Conservation (phyloP, 2,888 invertebrate species). For the Metacarcinus magister region DNA sequence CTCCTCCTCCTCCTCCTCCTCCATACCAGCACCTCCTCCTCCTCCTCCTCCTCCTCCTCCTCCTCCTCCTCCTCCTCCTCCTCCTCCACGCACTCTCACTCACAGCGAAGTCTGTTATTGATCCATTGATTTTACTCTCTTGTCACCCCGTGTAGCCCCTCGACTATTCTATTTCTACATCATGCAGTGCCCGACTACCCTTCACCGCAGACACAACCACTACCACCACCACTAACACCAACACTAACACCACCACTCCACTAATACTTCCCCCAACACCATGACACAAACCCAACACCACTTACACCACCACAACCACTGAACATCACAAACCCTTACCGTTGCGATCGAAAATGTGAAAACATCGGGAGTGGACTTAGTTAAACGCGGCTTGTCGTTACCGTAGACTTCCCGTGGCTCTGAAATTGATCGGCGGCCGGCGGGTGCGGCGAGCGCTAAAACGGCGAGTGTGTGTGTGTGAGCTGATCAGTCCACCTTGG, state of each 20-base stretch:
- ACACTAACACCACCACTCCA: conserved; percentile 40
- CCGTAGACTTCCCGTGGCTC: conserved; percentile 69
- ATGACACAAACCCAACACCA: background rate
- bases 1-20: conserved; percentile 23
- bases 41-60: conserved; percentile 65
- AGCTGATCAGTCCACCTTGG: conserved; percentile 66
- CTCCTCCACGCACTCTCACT: conserved; percentile 78
- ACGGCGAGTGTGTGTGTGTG: conserved; percentile 65
- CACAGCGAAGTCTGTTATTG: conserved; percentile 77
- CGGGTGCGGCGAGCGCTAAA: conserved; percentile 60
- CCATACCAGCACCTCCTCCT: background rate
- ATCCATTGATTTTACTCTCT: conserved; percentile 78
- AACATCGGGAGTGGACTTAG: conserved; percentile 64
- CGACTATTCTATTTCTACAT: conserved; percentile 74
- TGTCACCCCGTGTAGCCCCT: conserved; percentile 66
- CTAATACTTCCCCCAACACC: background rate
- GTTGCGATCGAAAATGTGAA: conserved; percentile 3
- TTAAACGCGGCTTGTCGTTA: conserved; percentile 71
- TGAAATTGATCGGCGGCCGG: conserved; percentile 72
- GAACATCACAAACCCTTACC: background rate
- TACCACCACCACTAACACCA: background rate
- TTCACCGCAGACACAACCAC: conserved; percentile 62
- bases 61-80: conserved; percentile 70
- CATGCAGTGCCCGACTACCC: conserved; percentile 77
- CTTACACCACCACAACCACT: background rate